phyloP scores from a whole-genome alignment of 2,797 vertebrate genomes.

The Dipus sagitta region DNA sequence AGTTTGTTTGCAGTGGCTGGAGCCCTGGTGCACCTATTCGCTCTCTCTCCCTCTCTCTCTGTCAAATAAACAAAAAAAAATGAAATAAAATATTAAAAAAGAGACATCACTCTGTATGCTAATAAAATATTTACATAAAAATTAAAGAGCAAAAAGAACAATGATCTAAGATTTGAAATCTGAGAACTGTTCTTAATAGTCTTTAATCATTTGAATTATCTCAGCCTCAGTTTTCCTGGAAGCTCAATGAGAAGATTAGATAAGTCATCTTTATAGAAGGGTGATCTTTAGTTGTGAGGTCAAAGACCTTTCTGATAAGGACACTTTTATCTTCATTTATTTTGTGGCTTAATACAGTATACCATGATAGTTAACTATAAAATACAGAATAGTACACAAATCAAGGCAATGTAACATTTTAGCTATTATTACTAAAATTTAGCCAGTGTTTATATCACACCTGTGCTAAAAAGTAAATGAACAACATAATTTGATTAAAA shows the following conservation, averaged over 20 bases:
- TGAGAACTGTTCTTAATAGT: not conserved
- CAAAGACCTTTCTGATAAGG: not conserved
- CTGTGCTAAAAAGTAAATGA: constrained; percentile 37
- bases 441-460: constrained; percentile 26
- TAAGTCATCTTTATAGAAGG: not conserved
- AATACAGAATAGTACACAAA: not conserved
- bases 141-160: not conserved
- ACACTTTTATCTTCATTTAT: not conserved
- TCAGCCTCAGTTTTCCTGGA: not conserved
- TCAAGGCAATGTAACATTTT: not conserved
- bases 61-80: no score
- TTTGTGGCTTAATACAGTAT: not conserved
- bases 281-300: not conserved
- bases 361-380: not conserved
- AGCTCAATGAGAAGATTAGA: not conserved
- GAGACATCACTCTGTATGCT: no score
- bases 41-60: no score
- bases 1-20: no score
- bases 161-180: not conserved
- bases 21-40: no score
- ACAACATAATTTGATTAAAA: constrained; percentile 12
- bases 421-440: not conserved
- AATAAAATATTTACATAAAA: no score
- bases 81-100: no score
- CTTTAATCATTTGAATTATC: constrained; percentile 19